Percentiles rank a stretch among this genome's conserved stretches.
phyloP scores from a whole-genome alignment of 2,888 invertebrate species.

The Synanthedon formicaeformis region DNA sequence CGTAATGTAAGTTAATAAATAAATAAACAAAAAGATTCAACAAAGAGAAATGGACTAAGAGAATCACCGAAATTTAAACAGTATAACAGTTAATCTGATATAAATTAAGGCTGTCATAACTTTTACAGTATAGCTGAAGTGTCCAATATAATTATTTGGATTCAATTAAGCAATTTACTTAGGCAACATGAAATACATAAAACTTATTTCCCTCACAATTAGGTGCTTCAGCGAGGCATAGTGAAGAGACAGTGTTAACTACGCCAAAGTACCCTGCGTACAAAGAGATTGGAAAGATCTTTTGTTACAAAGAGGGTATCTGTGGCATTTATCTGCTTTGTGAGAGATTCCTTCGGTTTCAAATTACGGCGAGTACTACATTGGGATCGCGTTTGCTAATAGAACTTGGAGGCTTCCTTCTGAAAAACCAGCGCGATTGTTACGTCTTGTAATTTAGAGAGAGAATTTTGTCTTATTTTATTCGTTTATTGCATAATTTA shows the following conservation, averaged over 20 bases:
- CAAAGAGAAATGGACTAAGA: too few relatives aligned
- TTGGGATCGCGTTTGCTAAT: neutral
- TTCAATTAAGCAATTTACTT: neutral
- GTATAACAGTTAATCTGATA: too few relatives aligned
- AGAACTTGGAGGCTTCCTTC: neutral
- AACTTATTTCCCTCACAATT: neutral
- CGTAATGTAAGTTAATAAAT: too few relatives aligned
- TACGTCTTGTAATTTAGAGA: too few relatives aligned
- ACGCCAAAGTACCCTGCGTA: constrained; percentile 13
- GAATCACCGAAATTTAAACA: too few relatives aligned
- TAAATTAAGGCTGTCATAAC: too few relatives aligned
- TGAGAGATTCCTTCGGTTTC: constrained; percentile 20
- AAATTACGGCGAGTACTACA: constrained; percentile 13
- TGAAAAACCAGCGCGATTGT: neutral
- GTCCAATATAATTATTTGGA: too few relatives aligned
- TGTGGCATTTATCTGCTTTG: constrained; percentile 35
- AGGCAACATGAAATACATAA: neutral
- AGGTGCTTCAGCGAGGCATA: neutral
- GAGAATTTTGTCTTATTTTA: too few relatives aligned
- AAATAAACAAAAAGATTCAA: too few relatives aligned
- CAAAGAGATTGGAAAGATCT: constrained; percentile 26
- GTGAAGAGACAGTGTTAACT: constrained; percentile 1
- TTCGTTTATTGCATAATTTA: too few relatives aligned
- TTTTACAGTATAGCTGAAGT: too few relatives aligned
- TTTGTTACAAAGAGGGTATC: constrained; percentile 30